phyloP scores from a whole-genome alignment of 2,888 invertebrate species.

The Heliconius cydno region DNA sequence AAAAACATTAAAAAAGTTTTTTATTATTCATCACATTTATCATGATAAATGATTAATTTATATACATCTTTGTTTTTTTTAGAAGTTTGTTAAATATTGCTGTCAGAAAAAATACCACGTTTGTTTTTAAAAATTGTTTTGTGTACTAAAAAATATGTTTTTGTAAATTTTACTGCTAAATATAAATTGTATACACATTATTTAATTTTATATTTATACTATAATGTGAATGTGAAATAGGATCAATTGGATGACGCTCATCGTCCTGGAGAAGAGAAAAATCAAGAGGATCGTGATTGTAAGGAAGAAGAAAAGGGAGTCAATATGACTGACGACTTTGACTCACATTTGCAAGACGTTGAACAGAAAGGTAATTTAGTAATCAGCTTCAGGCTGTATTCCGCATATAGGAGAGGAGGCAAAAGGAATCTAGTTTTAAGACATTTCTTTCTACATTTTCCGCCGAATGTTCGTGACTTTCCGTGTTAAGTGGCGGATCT shows the following conservation, averaged over 20 bases:
- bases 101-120: not conserved
- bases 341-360: conserved; percentile 91
- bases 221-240: conserved; percentile 59
- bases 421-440: no score
- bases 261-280: conserved; percentile 90
- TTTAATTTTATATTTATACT: no score
- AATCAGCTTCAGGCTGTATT: not conserved
- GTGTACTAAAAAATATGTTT: no score
- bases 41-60: no score
- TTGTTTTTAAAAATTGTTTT: no score
- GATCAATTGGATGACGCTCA: conserved; percentile 96
- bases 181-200: no score
- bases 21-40: no score
- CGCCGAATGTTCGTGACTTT: no score
- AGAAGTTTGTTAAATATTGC: not conserved
- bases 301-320: conserved; percentile 96
- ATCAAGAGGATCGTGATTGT: conserved; percentile 89
- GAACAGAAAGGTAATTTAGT: conserved; percentile 83
- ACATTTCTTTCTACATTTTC: no score
- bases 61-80: no score
- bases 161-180: no score
- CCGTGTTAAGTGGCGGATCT: not conserved
- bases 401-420: not conserved
- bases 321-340: conserved; percentile 98
- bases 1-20: no score